Evolutionary conservation across 2,797 vertebrate genomes (phyloP), one percentile per base, ranked within the genome.

Genomic region (Enoplosus armatus): DNA sequence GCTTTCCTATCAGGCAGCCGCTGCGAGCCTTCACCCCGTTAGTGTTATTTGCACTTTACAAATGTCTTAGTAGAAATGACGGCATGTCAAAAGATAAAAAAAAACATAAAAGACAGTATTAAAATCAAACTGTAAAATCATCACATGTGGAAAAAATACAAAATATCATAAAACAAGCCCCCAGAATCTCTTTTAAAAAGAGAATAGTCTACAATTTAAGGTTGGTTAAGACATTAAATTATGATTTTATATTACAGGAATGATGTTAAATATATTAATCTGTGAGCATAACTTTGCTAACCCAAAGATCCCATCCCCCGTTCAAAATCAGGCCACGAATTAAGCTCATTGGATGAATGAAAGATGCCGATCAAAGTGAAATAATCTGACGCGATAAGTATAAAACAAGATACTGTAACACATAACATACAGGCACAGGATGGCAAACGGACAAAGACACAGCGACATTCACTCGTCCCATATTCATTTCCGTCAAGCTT

Each of bases 201-300:
- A 80, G 61, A 85, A 63, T 0, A 83, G 64, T 77, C 68, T 39
- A 74, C 41, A 43, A 82, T 72, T 70, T 59, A 26, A 48, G 67
- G 87, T 82, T 68, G 39, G 65, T 86, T 88, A 86, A 87, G 63
- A 87, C 65, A 87, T 90, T 86, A 87, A 87, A 90, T 89, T 80
- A 89, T 53, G 73, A 91, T 92, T 80, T 89, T 78, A 89, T 73
- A 85, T 84, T 87, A 89, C 70, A 89, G 59, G 47, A 78, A 79
- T 88, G 75, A 86, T 81, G 91, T 94, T 90, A 92, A 94, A 94
- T 95, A 95, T 93, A 94, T 95, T 93, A 94, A 89, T 85, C 75
- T 93, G 75, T 80, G 84, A 82, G 78, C 79, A 79, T 76, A 70
- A 55, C 55, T 80, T 63, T 60, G 64, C 73, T 80, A 85, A 67